A percentile compares a stretch with the other conserved stretches of the same genome.
These are phyloP conservation scores for Tribolium freemani DNA, from an alignment of 2,888 invertebrate genomes.

Conservation along the genomic window DNA sequence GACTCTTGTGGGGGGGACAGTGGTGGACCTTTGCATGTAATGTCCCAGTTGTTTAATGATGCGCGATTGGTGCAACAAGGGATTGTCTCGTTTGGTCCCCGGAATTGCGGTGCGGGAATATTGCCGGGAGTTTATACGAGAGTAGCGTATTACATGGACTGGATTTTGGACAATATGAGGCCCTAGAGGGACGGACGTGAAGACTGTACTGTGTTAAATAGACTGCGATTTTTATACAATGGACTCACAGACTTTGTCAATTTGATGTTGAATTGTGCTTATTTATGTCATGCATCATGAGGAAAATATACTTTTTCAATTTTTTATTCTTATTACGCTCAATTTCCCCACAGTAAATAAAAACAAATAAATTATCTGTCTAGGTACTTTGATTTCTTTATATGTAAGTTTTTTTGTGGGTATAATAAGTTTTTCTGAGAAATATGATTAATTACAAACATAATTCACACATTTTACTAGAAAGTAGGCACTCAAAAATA, in stretches of 20 bases:
- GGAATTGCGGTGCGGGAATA: constrained; percentile 66
- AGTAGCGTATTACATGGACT: constrained; percentile 73
- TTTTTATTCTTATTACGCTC: too few relatives aligned
- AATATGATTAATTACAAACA: too few relatives aligned
- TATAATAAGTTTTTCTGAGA: too few relatives aligned
- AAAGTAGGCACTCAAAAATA: too few relatives aligned
- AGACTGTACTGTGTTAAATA: constrained; percentile 22
- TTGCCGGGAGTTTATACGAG: constrained; percentile 80
- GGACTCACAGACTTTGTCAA: background rate
- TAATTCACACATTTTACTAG: too few relatives aligned
- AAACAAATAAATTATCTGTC: too few relatives aligned
- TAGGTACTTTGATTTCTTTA: too few relatives aligned
- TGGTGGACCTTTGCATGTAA: constrained; percentile 73
- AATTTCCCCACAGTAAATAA: too few relatives aligned
- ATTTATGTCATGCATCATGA: too few relatives aligned
- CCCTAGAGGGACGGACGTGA: constrained; percentile 56
- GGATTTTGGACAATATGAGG: constrained; percentile 72
- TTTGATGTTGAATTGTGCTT: too few relatives aligned
- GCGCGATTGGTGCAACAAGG: constrained; percentile 72
- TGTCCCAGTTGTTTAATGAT: constrained; percentile 60
- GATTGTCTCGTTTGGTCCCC: constrained; percentile 69
- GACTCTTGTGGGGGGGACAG: constrained; percentile 75
- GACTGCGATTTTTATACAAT: constrained; percentile 2
- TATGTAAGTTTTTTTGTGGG: too few relatives aligned
- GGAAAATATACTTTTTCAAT: too few relatives aligned